Conservation (phyloP, 2,113 vertebrate genomes). For the Bubo scandiacus region DNA sequence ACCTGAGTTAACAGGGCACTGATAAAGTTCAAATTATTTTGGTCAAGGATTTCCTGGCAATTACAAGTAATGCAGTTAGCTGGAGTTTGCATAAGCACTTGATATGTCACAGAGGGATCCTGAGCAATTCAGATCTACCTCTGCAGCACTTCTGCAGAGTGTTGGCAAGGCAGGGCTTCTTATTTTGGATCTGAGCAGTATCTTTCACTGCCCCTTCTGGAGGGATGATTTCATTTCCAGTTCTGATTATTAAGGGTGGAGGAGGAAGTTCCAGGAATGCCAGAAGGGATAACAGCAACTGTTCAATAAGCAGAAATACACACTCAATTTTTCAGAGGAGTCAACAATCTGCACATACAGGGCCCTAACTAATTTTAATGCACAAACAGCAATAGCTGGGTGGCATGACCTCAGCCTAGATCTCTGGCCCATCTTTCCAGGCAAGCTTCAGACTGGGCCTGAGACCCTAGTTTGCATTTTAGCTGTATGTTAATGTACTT, state of each 20-base stretch:
- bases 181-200: background rate
- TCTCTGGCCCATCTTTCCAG: background rate
- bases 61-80: background rate
- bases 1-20: background rate
- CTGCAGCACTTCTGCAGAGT: background rate
- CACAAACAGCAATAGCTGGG: background rate
- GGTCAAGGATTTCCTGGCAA: background rate
- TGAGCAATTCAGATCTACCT: background rate
- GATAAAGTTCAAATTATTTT: background rate
- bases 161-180: background rate
- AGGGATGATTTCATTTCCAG: background rate
- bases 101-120: background rate
- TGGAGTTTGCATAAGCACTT: background rate
- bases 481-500: background rate
- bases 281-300: background rate
- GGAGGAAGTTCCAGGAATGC: background rate
- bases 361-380: background rate
- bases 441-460: background rate
- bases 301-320: background rate
- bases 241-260: background rate
- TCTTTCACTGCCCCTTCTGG: background rate
- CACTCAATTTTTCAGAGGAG: background rate
- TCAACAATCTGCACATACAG: background rate
- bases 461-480: background rate
- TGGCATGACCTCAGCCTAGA: background rate